Evolutionary conservation across 2,888 invertebrate genomes (phyloP), one percentile per base, ranked within the genome.

Genomic region (Palloptera scutellata): DNA sequence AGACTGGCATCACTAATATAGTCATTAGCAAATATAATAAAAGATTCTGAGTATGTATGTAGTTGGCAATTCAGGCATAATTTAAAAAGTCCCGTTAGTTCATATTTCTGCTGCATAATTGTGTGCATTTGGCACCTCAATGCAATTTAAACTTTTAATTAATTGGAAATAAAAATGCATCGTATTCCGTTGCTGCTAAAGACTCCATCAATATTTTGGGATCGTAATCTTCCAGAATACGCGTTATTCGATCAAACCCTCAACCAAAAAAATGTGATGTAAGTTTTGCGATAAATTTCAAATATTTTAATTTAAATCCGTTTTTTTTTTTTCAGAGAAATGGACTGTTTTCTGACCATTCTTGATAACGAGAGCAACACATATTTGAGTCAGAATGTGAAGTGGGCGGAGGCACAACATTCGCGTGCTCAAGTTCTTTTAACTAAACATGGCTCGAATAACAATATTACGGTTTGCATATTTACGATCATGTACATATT

Each of bases 161-260:
- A 30, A 30, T 6, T 30, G 48, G 15, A n/a, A 6, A 41, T 57
- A 4, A 57, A 45, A 65, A 74, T 74, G 74, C 71, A 74, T 64
- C 70, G 72, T 1, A 59, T 72, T 11, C 70, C 70, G 8, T 52
- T 74, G 13, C 52, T 68, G n/a, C 19, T 74, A 4, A 10, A 64
- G 1, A 53, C 54, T 8, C 71, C 72, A 9, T 63, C 70, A 1
- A 61, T 67, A 15, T 45, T 20, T 12, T 74, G 74, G 72, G 60
- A 72, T 9, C 58, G 70, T 0, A 66, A 52, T 58, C 8, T 61
- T 10, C 67, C 70, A 0, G 72, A 74, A 19, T 65, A 62, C 20
- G 17, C 41, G 20, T 61, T 74, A 1, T 72, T 74, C 54, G 70
- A 72, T 51, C 57, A 52, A 10, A 72, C 74, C 12, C 59, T 74